Evolutionary conservation across 2,113 vertebrate genomes (phyloP).

Genomic region (Anser cygnoides): DNA sequence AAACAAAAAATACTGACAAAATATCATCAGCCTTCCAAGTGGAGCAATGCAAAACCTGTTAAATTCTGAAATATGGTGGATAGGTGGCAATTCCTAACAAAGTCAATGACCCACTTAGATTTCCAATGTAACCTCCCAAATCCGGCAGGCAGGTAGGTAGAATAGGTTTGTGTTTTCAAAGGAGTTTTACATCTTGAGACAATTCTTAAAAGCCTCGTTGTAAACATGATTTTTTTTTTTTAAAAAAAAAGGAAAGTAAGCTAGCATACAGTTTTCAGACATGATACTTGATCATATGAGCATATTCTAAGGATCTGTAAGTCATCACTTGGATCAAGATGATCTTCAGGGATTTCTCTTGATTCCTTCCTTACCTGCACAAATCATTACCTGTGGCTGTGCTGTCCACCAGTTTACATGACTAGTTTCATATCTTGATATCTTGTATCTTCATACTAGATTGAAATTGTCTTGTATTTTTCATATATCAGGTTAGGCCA

Average conservation of each 20-base stretch:
- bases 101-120: not conserved
- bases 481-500: not conserved
- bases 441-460: not conserved
- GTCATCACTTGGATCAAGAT: not conserved
- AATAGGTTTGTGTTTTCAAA: not conserved
- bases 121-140: not conserved
- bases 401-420: not conserved
- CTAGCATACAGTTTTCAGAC: not conserved
- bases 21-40: not conserved
- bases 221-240: not conserved
- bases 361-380: not conserved
- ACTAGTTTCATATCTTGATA: not conserved
- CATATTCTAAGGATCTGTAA: not conserved
- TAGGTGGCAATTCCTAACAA: not conserved
- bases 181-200: not conserved
- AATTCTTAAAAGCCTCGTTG: not conserved
- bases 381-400: not conserved
- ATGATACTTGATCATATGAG: not conserved
- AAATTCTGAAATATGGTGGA: not conserved
- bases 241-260: not conserved
- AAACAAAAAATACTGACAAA: not conserved
- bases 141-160: not conserved
- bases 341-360: not conserved
- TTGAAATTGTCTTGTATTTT: not conserved
- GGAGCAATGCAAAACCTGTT: not conserved